Base-by-base conservation (phyloP, 2,888 invertebrate species). In the Pharmacophagus antenor region DNA sequence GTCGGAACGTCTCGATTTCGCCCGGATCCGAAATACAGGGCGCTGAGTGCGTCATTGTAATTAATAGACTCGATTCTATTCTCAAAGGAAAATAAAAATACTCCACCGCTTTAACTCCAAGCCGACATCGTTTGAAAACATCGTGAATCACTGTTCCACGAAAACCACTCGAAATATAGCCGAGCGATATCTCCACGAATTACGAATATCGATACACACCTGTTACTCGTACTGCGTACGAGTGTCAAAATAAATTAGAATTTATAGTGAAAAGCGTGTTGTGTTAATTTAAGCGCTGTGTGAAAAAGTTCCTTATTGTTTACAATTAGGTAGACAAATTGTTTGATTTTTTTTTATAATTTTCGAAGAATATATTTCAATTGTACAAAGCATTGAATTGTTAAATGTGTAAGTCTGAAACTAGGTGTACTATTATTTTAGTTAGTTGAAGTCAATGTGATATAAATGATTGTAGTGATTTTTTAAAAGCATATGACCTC, bases 51-150 rank as follows among this genome's bases (percentile, higher is more conserved):
- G 88, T 88, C 88, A 88, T 72, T 82, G 79, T 84, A 87, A 87
- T 88, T 88, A 87, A 88, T 87, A 84, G 85, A 80, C 77, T 77
- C 67, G 76, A 70, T 76, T 82, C 83, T 86, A 86, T 85, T 86
- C 87, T 84, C 75, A 82, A 85, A 84, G 83, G 83, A 83, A 84
- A 88, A 85, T 85, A 87, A 84, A 88, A 88, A 88, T 88, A 81
- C 82, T 41, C 52, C 56, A 31, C 51, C 48, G 53, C 46, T 54
- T 63, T 59, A 47, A 56, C 50, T 58, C 61, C 63, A 42, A 23
- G 21, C 62, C 59, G 58, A 49, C 58, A 54, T 46, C 59, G 58
- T 56, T 54, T 58, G 64, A 71, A 72, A 72, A 71, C 68, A 70
- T 65, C 64, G 67, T 73, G 73, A 72, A 61, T 67, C 66, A 68